Base-by-base conservation (phyloP, 2,888 invertebrate species). In the Chrysomela aeneicollis region DNA sequence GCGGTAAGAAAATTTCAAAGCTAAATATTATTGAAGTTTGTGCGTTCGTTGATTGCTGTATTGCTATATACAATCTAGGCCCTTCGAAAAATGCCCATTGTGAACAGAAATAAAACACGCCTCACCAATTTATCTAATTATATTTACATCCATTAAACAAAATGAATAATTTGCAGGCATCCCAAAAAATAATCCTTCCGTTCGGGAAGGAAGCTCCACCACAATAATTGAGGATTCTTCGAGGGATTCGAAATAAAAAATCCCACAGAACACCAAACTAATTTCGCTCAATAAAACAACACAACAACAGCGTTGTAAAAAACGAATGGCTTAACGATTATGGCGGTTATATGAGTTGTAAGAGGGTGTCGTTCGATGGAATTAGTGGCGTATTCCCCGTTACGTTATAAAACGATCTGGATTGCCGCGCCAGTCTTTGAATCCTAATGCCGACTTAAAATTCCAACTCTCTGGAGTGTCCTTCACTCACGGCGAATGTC, bases 401-500 rank as follows among this genome's bases (percentile, higher is more conserved):
- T 71, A 72, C 70, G 74, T 74, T 73, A 73, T 76, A 76, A 76
- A 76, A 70, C 75, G 74, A 75, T 74, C 72, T 66, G 70, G 72
- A 75, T 73, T 73, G 72, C 66, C 70, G 64, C 68, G 70, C 61
- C 68, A 72, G 71, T 73, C 72, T 68, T 72, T 73, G 76, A 73
- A 76, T 75, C 73, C 75, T 74, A 76, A 75, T 76, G 73, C 67
- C 71, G 66, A 74, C 73, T 76, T 75, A 71, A 74, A 73, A 73
- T 74, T 75, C 73, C 73, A 69, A 63, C 61, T 67, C 63, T 66
- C 49, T 22, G 51, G 69, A 71, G 71, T 66, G 68, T 63, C 58
- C 59, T 71, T 62, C 67, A 50, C 68, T 69, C 64, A 61, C 66
- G 69, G 68, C 63, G 67, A 71, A 72, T 73, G 74, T 59, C 50